A percentile compares a stretch with the other conserved stretches of the same genome.
phyloP scores from a whole-genome alignment of 2,888 invertebrate genomes.

The Dascillus cervinus region DNA sequence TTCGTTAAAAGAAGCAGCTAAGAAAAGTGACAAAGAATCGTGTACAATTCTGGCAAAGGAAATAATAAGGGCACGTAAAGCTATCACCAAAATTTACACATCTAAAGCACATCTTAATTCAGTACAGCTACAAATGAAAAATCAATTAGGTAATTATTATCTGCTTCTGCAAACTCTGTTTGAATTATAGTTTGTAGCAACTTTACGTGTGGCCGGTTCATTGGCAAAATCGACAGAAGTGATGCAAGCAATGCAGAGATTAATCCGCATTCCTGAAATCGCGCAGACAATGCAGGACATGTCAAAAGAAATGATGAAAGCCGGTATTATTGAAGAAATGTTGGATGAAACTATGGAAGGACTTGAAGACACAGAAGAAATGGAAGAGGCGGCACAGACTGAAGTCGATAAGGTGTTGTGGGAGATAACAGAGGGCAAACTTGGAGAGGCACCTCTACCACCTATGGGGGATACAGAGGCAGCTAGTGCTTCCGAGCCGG shows the following conservation, averaged over 20 bases:
- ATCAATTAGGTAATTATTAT: slow-evolving; percentile 71
- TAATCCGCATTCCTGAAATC: slow-evolving; percentile 87
- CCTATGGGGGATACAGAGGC: slow-evolving; percentile 57
- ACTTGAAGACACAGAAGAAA: slow-evolving; percentile 89
- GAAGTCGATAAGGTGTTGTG: slow-evolving; percentile 68
- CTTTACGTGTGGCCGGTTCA: slow-evolving; percentile 86
- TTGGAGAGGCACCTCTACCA: slow-evolving; percentile 84
- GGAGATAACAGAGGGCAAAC: slow-evolving; percentile 84
- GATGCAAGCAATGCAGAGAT: slow-evolving; percentile 94
- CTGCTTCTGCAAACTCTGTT: background rate
- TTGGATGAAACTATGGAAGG: slow-evolving; percentile 93
- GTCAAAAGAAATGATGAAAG: slow-evolving; percentile 99
- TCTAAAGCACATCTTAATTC: slow-evolving; percentile 97
- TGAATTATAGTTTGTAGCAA: slow-evolving; percentile 53
- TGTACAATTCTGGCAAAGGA: slow-evolving; percentile 92
- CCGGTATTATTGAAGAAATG: slow-evolving; percentile 99
- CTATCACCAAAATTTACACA: slow-evolving; percentile 84
- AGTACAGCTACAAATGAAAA: slow-evolving; percentile 95
- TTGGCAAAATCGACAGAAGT: slow-evolving; percentile 95
- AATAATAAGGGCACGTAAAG: slow-evolving; percentile 78
- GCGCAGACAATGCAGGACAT: slow-evolving; percentile 95
- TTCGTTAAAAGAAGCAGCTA: slow-evolving; percentile 90
- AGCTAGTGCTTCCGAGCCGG: slow-evolving; percentile 50
- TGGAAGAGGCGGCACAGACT: slow-evolving; percentile 92
- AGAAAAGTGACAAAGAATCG: slow-evolving; percentile 89